These are phyloP conservation scores for Eumeta japonica DNA, from an alignment of 1,140 invertebrate genomes.

Conservation along the genomic window DNA sequence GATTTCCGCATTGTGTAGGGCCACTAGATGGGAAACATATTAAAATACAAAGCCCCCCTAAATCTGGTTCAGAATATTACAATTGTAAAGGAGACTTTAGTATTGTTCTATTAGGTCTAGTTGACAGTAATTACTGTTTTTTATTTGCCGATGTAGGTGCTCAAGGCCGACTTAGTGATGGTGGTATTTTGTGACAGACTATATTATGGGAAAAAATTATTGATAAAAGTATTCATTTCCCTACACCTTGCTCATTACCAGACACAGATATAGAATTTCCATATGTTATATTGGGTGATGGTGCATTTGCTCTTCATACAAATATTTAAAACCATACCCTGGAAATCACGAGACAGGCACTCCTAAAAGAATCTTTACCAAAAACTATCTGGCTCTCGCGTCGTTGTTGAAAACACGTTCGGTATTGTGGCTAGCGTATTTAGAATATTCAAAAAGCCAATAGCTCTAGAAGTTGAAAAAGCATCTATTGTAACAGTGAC, in stretches of 20 bases:
- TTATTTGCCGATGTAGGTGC: conserved; percentile 37
- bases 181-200: conserved; percentile 27
- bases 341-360: conserved; percentile 16
- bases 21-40: conserved; percentile 33
- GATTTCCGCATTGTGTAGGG: conserved; percentile 7
- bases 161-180: conserved; percentile 36
- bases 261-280: conserved; percentile 17
- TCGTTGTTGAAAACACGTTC: conserved; percentile 55
- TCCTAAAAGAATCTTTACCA: conserved; percentile 28
- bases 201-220: conserved; percentile 14
- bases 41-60: conserved; percentile 22
- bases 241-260: conserved; percentile 15
- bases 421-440: conserved; percentile 45
- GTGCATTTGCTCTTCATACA: conserved; percentile 42
- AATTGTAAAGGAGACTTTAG: conserved; percentile 48
- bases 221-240: conserved; percentile 18
- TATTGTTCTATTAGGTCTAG: conserved; percentile 43
- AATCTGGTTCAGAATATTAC: conserved; percentile 31
- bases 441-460: conserved; percentile 31
- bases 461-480: conserved; percentile 19
- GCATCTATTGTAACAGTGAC: conserved; percentile 16
- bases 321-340: conserved; percentile 43
- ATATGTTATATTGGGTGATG: conserved; percentile 44
- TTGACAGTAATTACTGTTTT: conserved; percentile 45
- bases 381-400: conserved; percentile 23